Conservation (phyloP, 2,888 invertebrate genomes). For the Allygus modestus region DNA sequence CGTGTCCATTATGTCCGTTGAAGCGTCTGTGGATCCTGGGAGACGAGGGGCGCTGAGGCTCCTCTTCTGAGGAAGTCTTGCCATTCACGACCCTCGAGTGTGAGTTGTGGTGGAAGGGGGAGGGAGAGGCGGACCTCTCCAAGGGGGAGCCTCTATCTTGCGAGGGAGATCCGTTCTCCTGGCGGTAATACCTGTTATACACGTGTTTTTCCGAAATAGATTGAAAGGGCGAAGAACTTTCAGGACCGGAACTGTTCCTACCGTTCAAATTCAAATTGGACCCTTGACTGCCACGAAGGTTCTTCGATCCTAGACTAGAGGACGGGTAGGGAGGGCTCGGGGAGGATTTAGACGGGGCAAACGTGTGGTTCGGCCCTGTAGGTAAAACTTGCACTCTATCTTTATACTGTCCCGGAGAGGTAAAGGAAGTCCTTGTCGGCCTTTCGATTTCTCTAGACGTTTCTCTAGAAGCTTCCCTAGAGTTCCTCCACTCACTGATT, state of each 20-base stretch:
- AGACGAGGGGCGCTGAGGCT: constrained; percentile 29
- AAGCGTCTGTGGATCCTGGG: constrained; percentile 41
- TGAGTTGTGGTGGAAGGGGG: constrained; percentile 1
- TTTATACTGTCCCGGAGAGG: constrained; percentile 63
- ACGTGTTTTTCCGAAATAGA: constrained; percentile 71
- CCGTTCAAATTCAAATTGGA: constrained; percentile 61
- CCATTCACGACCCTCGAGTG: constrained; percentile 55
- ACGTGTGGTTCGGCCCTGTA: constrained; percentile 71
- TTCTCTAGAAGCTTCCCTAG: constrained; percentile 2
- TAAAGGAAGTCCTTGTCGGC: constrained; percentile 51
- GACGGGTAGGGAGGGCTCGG: constrained; percentile 66
- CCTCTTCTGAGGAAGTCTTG: constrained; percentile 59
- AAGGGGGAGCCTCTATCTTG: constrained; percentile 62
- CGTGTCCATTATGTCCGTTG: constrained; percentile 43
- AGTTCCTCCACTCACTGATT: constrained; percentile 84
- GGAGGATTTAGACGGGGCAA: constrained; percentile 66
- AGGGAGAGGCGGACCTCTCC: constrained; percentile 58
- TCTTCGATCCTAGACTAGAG: constrained; percentile 57
- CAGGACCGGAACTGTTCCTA: constrained; percentile 61
- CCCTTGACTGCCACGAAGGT: constrained; percentile 60
- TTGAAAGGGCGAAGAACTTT: constrained; percentile 63
- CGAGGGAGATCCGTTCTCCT: constrained; percentile 68
- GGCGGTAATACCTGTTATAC: constrained; percentile 69
- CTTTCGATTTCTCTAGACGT: constrained; percentile 59
- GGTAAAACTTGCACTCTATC: constrained; percentile 71